These are phyloP conservation scores for Dipodomys spectabilis DNA, from an alignment of 2,113 vertebrate genomes.

Conservation along the genomic window DNA sequence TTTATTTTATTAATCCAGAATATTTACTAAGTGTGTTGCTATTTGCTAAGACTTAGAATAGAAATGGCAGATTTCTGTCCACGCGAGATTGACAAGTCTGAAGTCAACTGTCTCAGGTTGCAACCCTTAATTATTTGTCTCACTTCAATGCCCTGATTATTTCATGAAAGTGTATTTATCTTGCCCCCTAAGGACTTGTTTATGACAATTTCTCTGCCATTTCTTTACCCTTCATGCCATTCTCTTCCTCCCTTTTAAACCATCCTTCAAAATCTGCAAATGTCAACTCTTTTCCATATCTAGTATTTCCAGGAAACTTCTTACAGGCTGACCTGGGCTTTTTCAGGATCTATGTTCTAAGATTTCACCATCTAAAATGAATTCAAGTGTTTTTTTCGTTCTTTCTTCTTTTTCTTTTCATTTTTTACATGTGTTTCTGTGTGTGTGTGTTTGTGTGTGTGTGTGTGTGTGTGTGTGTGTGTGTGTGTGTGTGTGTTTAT, in stretches of 20 bases:
- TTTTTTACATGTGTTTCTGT: no score
- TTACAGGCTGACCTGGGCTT: background rate
- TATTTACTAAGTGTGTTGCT: background rate
- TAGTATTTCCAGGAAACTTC: background rate
- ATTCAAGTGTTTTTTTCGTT: no score
- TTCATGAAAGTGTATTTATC: background rate
- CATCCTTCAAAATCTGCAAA: background rate
- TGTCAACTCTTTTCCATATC: background rate
- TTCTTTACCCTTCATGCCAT: background rate
- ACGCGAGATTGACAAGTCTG: background rate
- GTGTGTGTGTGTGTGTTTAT: no score
- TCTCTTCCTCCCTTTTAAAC: background rate
- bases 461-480: no score
- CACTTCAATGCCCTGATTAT: background rate
- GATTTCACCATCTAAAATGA: background rate
- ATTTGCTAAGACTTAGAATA: background rate
- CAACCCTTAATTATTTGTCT: background rate
- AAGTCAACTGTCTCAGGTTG: background rate
- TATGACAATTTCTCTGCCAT: background rate
- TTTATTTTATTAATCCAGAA: background rate
- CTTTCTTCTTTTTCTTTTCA: no score
- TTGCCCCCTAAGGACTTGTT: background rate
- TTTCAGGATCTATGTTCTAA: background rate
- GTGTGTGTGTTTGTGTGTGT: no score
- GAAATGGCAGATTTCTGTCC: background rate